Evolutionary conservation across 2,888 invertebrate species (phyloP), one percentile per base, ranked within the genome.

Genomic region (Xestia rhomboidea): DNA sequence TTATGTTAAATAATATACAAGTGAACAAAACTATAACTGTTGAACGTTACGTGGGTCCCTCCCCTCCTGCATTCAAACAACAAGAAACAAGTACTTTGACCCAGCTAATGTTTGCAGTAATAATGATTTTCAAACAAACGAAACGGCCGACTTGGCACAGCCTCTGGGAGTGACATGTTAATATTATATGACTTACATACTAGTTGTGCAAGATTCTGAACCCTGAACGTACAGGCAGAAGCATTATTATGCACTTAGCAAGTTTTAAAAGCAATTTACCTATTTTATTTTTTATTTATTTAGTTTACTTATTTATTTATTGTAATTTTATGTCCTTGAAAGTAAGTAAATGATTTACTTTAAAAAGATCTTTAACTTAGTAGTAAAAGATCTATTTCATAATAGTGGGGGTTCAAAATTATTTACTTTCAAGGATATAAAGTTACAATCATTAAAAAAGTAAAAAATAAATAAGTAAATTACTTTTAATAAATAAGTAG

Each of bases 71-170:
- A 76, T 64, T 64, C 49, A 68, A 51, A 44, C 30, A 72, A 54
- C 51, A 64, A 54, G 21, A 44, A 69, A 67, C 66, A 67, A 66
- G 62, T 63, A 68, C 62, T 73, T 38, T 68, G 68, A 73, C 75
- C 60, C 64, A 30, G 54, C 70, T 74, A 66, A 78, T 79, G 73
- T 78, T 78, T 76, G 62, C 75, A 85, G 64, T 63, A 71, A 79
- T 85, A 84, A 85, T 85, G 83, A 73, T 84, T 79, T 82, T 79
- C 83, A 84, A 84, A 85, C 84, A 84, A 75, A 85, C 77, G 63
- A n/a, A 63, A 84, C 54, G 62, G 49, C 64, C 34, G 71, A 64
- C 79, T 79, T 78, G 63, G 41, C 72, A 44, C 74, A 68, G 63
- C 38, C 27, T 82, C 68, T 81, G 72, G 51, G 73, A 70, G 71